Base-by-base conservation (phyloP, 2,797 vertebrate genomes). In the Rhabdophis nuchalis region DNA sequence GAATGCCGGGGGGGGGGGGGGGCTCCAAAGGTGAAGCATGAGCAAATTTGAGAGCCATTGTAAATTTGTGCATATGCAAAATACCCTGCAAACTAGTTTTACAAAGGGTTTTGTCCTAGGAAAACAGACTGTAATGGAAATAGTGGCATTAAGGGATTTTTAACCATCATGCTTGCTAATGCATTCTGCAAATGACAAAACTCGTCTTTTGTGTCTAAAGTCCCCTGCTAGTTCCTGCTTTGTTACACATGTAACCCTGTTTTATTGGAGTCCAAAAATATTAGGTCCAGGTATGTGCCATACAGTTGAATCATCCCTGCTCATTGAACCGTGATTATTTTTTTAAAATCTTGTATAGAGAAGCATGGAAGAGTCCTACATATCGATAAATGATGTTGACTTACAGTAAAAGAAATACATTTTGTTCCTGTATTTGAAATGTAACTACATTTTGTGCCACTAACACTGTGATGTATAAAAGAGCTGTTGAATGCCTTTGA, bases 391-490 rank as follows among this genome's bases (percentile, higher is more conserved):
- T 92, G 92, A 94, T 92, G 95, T 95, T 94, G 95, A 95, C 82
- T 56, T 92, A 93, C 95, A 96, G 93, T 97, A 94, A 82, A 95
- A 95, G 93, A 93, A 93, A 18, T 25, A 64, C 32, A 85, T 86
- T 96, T 23, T 91, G 91, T 97, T 94, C 94, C 95, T 96, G 97
- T 96, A 96, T 97, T 96, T 95, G 96, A 96, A 94, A 93, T 93
- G 93, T 97, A 95, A 93, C 97, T 98, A 97, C 97, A 96, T 97
- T 97, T 96, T 97, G 97, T 98, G 98, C 97, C 97, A 98, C 98
- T 97, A 98, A 98, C 98, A 98, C 98, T 99, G 98, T 98, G 98
- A 99, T 97, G 98, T 98, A 97, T 95, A 97, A 96, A 96, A 93
- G 97, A 96, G 92, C 94, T 95, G 96, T 97, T 94, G 96, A 96